Base-by-base conservation (phyloP, 92 coral and sea anemone species). In the Parazoanthus atlanticus region DNA sequence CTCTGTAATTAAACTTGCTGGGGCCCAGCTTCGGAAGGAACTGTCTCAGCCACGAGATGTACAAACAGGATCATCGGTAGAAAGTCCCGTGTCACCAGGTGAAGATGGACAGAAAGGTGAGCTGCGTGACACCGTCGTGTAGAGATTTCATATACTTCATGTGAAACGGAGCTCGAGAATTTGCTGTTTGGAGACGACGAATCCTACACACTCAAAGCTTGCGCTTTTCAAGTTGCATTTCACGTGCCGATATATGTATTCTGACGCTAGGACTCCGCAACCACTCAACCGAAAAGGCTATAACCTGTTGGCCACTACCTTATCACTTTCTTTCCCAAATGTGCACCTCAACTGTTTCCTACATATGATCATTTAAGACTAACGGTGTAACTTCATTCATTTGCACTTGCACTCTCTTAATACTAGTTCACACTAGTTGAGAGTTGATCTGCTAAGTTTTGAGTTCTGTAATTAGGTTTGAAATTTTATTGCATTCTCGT, bases 1-100 rank as follows among this genome's bases (percentile, higher is more conserved):
- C 54, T 81, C 93, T 85, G 95, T 93, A n/a, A 91, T 96, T 32
- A 80, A 66, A 54, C 88, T 94, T 30, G 98, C 99, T 80, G 93
- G 95, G 56, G 86, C 81, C 34, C 91, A 94, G 93, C 92, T 97
- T 40, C 84, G 89, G 76, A 88, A 83, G 54, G 94, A 94, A 19
- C 88, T 92, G 85, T 76, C 85, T 2, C 92, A 86, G 86, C 89
- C 89, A 85, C 88, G 83, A 13, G 80, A 85, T 26, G 25, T 54
- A 16, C 86, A 81, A 29, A 67, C 87, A 76, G 89, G 73, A 25
- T 81, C 96, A 8, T 46, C 65, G 6, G 67, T 16, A 32, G 78
- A 84, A n/a, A 84, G 38, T 28, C 26, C 66, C 0, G 7, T 36
- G 6, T 70, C 87, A 30, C 64, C 70, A 36, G 32, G 17, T 26